Conservation (phyloP, 2,113 vertebrate genomes). For the Calyptommatus sinebrachiatus region DNA sequence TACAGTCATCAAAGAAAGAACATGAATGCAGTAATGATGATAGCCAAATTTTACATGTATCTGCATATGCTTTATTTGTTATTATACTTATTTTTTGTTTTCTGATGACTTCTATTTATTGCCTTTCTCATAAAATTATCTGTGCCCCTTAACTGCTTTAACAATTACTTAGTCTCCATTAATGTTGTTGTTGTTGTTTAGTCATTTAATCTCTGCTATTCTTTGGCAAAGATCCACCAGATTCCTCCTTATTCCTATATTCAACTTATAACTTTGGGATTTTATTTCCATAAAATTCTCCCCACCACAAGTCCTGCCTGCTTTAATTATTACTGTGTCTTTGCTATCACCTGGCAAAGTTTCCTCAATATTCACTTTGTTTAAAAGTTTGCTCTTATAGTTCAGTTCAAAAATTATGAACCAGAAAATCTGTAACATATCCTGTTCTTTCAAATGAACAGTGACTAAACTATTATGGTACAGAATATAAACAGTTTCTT, state of each 20-base stretch:
- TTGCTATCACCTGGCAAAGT: conserved; percentile 31
- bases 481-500: background rate
- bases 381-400: conserved; percentile 20
- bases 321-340: conserved; percentile 25
- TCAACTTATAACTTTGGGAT: conserved; percentile 7
- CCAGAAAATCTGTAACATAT: background rate
- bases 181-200: background rate
- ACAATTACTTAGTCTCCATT: conserved; percentile 40
- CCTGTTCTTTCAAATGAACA: background rate
- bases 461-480: background rate
- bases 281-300: background rate
- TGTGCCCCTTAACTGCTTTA: conserved; percentile 34
- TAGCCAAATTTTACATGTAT: background rate
- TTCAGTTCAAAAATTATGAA: background rate
- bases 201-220: conserved; percentile 42
- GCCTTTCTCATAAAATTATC: conserved; percentile 13
- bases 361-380: conserved; percentile 24
- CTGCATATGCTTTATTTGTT: background rate
- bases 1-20: background rate
- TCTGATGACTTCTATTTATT: conserved; percentile 13
- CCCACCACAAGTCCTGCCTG: conserved; percentile 17
- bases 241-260: conserved; percentile 16
- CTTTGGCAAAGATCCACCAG: conserved; percentile 25
- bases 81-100: conserved; percentile 21
- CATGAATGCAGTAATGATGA: conserved; percentile 10